phyloP scores from a whole-genome alignment of 2,113 vertebrate species.

The Phylloscopus trochilus region DNA sequence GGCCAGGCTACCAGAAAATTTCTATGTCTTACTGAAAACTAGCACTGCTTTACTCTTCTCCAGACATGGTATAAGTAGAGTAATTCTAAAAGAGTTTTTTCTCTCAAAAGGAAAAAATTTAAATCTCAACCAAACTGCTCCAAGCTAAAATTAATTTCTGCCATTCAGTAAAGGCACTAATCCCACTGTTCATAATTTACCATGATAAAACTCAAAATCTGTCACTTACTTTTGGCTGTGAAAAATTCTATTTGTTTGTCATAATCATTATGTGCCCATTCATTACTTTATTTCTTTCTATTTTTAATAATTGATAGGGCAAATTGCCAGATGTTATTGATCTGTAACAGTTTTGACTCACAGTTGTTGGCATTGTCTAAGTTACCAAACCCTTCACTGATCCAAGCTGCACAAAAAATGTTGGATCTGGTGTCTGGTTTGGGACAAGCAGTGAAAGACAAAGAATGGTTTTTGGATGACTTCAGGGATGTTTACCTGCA shows the following conservation, averaged over 20 bases:
- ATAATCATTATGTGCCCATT: neutral
- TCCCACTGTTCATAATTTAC: fast-evolving
- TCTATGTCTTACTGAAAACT: neutral
- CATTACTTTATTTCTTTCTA: neutral
- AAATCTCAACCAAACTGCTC: neutral
- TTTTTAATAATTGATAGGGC: neutral
- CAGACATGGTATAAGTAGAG: neutral
- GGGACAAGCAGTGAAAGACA: neutral
- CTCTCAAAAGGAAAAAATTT: neutral
- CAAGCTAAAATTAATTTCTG: neutral
- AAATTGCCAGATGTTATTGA: neutral
- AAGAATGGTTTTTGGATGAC: neutral
- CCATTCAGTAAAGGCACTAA: neutral
- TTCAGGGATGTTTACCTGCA: neutral
- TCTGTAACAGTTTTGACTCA: neutral
- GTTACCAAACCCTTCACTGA: neutral
- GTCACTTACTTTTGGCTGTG: neutral
- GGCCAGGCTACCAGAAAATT: neutral
- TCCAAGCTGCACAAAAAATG: neutral
- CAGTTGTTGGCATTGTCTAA: neutral
- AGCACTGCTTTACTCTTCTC: neutral
- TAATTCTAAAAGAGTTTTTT: neutral
- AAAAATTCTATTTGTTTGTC: neutral
- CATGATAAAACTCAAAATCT: neutral
- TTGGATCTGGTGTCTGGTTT: neutral